Conservation (phyloP, 2,888 invertebrate genomes). For the Ptychoptera contaminata region DNA sequence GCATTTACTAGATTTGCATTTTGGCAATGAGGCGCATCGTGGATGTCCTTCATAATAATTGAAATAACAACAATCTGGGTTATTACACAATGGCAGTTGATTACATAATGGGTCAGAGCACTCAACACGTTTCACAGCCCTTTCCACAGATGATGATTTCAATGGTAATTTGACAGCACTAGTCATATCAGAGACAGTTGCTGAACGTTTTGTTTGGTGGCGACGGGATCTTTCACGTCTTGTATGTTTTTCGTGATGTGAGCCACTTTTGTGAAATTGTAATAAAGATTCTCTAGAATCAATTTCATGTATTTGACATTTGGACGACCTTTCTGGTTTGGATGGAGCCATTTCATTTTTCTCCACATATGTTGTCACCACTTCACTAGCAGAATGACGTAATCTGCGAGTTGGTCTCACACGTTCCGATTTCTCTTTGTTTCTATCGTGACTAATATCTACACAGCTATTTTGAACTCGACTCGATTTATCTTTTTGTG, state of each 20-base stretch:
- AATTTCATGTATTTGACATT: not conserved
- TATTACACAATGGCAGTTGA: conserved; percentile 28
- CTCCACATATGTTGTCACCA: conserved; percentile 17
- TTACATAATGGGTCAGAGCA: conserved; percentile 31
- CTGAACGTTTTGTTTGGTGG: conserved; percentile 31
- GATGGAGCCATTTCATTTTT: conserved; percentile 8
- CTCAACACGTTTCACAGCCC: conserved; percentile 23
- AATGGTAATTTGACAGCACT: conserved; percentile 19
- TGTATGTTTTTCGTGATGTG: conserved; percentile 17
- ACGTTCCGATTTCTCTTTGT: conserved; percentile 9
- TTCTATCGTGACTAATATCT: conserved; percentile 14
- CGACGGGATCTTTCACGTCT: conserved; percentile 26
- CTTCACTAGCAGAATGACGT: conserved; percentile 29
- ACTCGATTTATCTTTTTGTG: conserved; percentile 15
- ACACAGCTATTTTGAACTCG: conserved; percentile 15
- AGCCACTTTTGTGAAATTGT: conserved; percentile 10
- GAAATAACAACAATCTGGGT: conserved; percentile 27
- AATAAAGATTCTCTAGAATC: conserved; percentile 3
- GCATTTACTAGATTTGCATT: conserved; percentile 6
- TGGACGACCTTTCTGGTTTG: conserved; percentile 19
- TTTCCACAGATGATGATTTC: conserved; percentile 28
- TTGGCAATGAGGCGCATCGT: conserved; percentile 21
- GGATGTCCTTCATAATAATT: conserved; percentile 15
- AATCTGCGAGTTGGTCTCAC: conserved; percentile 19
- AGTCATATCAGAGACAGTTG: conserved; percentile 30